Conservation (phyloP, 2,797 vertebrate genomes). For the Schizopygopsis pylzovi region DNA sequence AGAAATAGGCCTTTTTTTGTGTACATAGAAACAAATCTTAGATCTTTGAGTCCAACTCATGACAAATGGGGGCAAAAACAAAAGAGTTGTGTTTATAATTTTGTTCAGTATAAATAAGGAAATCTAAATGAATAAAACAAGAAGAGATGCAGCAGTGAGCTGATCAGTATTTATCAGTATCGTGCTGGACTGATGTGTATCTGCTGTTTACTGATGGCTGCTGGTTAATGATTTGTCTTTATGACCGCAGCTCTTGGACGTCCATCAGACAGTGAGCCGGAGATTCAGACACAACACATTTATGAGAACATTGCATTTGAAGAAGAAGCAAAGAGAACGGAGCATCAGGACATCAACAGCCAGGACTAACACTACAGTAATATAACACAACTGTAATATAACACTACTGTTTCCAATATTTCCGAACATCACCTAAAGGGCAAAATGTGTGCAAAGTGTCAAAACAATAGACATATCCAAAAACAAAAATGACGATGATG, state of each 20-base stretch:
- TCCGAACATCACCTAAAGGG: not conserved
- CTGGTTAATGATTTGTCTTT: conserved; percentile 9
- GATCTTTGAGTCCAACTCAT: no score
- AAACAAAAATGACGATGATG: no score
- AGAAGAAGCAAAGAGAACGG: conserved; percentile 34
- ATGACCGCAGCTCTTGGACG: conserved; percentile 20
- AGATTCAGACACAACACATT: conserved; percentile 10
- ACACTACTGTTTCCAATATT: not conserved
- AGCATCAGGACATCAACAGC: not conserved
- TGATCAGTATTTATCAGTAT: not conserved
- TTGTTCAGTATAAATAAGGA: no score
- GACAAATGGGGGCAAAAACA: no score
- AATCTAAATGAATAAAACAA: no score
- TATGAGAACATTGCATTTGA: conserved; percentile 56
- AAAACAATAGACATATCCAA: not conserved
- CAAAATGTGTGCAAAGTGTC: not conserved
- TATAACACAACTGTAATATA: not conserved
- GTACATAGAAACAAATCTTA: no score
- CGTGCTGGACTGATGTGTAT: not conserved
- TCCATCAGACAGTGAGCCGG: not conserved
- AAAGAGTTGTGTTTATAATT: no score
- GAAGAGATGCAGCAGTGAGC: not conserved
- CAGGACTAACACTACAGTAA: not conserved
- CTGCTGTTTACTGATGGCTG: not conserved
- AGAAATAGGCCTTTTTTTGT: no score